phyloP scores from a whole-genome alignment of 2,888 invertebrate species.

The Catonia carolina region DNA sequence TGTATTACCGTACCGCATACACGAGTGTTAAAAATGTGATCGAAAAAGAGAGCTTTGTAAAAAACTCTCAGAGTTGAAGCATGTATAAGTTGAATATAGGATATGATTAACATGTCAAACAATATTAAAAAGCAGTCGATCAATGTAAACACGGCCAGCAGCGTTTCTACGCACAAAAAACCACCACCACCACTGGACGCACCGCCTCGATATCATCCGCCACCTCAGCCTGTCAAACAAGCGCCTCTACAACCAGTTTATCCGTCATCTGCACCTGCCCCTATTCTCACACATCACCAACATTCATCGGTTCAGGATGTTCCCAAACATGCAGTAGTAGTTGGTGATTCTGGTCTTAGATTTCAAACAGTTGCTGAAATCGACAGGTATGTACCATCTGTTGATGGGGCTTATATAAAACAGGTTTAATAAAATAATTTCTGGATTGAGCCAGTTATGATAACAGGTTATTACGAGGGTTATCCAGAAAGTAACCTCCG shows the following conservation, averaged over 20 bases:
- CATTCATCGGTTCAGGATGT: slow-evolving; percentile 22
- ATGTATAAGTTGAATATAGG: too few species aligned
- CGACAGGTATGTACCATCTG: slow-evolving; percentile 15
- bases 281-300: slow-evolving; percentile 32
- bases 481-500: too few species aligned
- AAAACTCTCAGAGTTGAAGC: too few species aligned
- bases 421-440: too few species aligned
- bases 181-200: slow-evolving; percentile 8
- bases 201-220: slow-evolving; percentile 32
- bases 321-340: slow-evolving; percentile 13
- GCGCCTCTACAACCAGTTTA: slow-evolving; percentile 61
- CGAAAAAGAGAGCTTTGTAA: too few species aligned
- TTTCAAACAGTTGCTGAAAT: slow-evolving; percentile 27
- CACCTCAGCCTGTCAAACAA: slow-evolving; percentile 21
- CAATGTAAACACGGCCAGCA: slow-evolving; percentile 30
- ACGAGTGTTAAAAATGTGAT: too few species aligned
- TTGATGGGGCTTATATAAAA: too few species aligned
- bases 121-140: slow-evolving; percentile 32
- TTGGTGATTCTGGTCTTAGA: slow-evolving; percentile 23
- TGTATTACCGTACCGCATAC: too few species aligned
- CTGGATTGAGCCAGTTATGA: too few species aligned
- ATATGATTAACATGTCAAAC: slow-evolving; percentile 30
- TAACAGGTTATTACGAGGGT: too few species aligned
- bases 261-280: slow-evolving; percentile 68
- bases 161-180: slow-evolving; percentile 11